Conservation (phyloP, 2,888 invertebrate genomes). For the Euzophera pinguis region DNA sequence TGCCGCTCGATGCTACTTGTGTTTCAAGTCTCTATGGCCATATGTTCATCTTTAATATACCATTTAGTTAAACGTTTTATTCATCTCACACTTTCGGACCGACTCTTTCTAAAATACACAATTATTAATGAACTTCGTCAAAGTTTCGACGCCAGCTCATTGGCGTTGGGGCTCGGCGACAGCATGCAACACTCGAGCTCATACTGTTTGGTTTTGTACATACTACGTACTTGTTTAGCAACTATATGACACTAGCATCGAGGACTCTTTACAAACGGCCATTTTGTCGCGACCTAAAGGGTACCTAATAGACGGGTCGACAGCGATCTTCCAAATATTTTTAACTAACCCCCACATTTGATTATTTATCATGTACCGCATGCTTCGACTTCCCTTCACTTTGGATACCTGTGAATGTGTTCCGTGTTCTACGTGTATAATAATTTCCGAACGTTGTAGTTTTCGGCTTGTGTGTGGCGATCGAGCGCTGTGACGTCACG, state of each 20-base stretch:
- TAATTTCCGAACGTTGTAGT: constrained; percentile 30
- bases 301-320: constrained; percentile 38
- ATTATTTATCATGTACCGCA: constrained; percentile 54
- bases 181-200: constrained; percentile 53
- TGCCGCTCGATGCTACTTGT: background rate
- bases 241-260: constrained; percentile 29
- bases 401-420: constrained; percentile 59
- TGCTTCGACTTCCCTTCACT: constrained; percentile 55
- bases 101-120: constrained; percentile 41
- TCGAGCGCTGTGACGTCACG: constrained; percentile 26
- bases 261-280: constrained; percentile 19
- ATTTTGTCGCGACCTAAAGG: constrained; percentile 15
- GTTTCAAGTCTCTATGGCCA: background rate
- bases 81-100: constrained; percentile 54
- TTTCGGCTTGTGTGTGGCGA: constrained; percentile 38
- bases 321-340: constrained; percentile 64
- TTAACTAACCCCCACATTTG: constrained; percentile 43
- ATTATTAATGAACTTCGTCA: constrained; percentile 28
- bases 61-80: constrained; percentile 54
- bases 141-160: constrained; percentile 25
- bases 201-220: constrained; percentile 51
- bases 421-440: constrained; percentile 52
- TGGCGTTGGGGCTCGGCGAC: constrained; percentile 35
- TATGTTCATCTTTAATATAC: constrained; percentile 21
- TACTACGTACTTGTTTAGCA: constrained; percentile 37